These are phyloP conservation scores for Gavia stellata DNA, from an alignment of 2,113 vertebrate genomes.

Conservation along the genomic window DNA sequence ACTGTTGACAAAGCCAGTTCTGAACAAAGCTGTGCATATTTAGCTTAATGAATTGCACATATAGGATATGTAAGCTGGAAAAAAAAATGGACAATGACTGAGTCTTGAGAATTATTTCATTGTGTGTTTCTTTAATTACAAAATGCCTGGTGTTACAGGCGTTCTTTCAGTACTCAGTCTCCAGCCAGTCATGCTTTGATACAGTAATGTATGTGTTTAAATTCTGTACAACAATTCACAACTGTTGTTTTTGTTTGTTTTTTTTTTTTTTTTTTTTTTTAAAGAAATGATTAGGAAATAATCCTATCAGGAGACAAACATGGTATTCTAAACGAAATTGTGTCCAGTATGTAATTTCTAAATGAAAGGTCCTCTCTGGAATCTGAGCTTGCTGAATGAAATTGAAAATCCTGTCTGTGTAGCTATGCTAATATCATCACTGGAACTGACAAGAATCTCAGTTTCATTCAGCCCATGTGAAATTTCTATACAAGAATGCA, in stretches of 20 bases:
- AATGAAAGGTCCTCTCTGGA: background rate
- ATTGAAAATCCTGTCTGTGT: background rate
- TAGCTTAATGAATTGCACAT: background rate
- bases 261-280: background rate
- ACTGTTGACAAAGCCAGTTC: background rate
- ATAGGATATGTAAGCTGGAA: background rate
- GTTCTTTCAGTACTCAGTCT: background rate
- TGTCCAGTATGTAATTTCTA: background rate
- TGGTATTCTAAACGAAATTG: background rate
- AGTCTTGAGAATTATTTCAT: background rate
- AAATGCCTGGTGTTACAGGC: background rate
- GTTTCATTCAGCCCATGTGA: background rate
- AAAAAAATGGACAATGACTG: background rate
- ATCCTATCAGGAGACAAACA: rapidly evolving
- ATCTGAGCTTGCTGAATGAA: background rate
- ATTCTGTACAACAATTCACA: background rate
- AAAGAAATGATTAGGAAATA: background rate
- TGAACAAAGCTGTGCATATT: background rate
- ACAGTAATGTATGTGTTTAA: background rate
- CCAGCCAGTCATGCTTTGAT: background rate
- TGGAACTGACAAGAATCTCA: background rate
- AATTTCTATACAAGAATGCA: background rate
- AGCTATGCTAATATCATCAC: background rate
- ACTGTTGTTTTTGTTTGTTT: background rate
- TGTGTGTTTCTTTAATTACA: background rate